A percentile compares a stretch with the other conserved stretches of the same genome.
Conservation (phyloP, 2,797 vertebrate species). For the Pagetopsis macropterus region DNA sequence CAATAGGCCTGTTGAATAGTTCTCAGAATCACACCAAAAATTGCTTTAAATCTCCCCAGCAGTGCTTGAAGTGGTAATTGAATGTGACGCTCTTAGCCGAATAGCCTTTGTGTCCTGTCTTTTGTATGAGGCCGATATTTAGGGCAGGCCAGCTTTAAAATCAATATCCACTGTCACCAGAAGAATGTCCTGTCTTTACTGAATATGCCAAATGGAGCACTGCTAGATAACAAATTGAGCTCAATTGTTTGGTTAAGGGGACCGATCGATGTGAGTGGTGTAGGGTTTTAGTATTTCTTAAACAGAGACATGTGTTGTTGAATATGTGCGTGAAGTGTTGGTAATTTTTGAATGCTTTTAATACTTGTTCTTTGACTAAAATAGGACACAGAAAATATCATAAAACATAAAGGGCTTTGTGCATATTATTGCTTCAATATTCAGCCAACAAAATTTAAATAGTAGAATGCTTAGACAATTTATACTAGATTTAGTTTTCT, state of each 20-base stretch:
- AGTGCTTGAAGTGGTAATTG: slow-evolving; percentile 47
- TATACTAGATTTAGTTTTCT: slow-evolving; percentile 8
- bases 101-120: slow-evolving; percentile 63
- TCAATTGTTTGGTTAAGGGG: slow-evolving; percentile 57
- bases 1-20: slow-evolving; percentile 59
- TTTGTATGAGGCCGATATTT: slow-evolving; percentile 69
- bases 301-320: slow-evolving; percentile 28
- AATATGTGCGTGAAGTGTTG: background rate
- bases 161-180: slow-evolving; percentile 76
- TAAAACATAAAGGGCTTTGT: background rate
- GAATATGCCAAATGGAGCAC: slow-evolving; percentile 69
- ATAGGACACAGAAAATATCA: background rate
- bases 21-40: slow-evolving; percentile 43
- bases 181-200: slow-evolving; percentile 73
- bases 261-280: slow-evolving; percentile 48
- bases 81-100: slow-evolving; percentile 56
- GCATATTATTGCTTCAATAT: background rate
- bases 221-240: slow-evolving; percentile 62
- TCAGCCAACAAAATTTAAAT: background rate
- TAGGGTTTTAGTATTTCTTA: slow-evolving; percentile 40
- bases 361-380: slow-evolving; percentile 3
- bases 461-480: no score
- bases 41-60: slow-evolving; percentile 53
- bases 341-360: background rate
- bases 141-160: slow-evolving; percentile 65